A percentile compares a stretch with the other conserved stretches of the same genome.
Evolutionary conservation across 2,797 vertebrate species (phyloP).

Genomic region (Bryconaethiops microstoma): DNA sequence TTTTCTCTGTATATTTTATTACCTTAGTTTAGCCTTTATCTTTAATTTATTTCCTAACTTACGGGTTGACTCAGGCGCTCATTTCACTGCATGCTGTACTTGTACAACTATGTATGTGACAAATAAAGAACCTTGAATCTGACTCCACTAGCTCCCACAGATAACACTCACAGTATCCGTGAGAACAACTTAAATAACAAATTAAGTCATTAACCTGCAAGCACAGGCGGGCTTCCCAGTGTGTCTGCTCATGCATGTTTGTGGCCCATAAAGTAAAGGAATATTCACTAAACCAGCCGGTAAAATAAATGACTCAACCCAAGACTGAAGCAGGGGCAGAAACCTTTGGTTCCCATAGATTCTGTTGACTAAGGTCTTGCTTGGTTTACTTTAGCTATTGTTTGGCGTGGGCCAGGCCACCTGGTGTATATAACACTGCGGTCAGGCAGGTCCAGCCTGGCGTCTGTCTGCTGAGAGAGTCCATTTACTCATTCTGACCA

Average conservation of each 20-base stretch:
- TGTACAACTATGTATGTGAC: too few relatives aligned
- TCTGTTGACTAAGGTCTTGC: constrained; percentile 46
- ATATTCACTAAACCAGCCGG: background rate
- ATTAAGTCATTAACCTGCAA: background rate
- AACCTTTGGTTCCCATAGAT: background rate
- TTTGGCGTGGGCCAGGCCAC: constrained; percentile 60
- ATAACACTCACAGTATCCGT: background rate
- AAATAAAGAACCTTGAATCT: too few relatives aligned
- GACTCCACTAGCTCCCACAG: background rate
- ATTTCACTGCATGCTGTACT: too few relatives aligned
- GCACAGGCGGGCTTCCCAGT: background rate
- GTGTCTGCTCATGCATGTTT: background rate
- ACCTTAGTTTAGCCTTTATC: too few relatives aligned
- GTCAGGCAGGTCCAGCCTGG: constrained; percentile 56
- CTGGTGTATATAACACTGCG: constrained; percentile 59
- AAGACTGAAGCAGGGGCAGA: background rate
- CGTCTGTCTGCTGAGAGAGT: constrained; percentile 54
- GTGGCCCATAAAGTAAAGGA: background rate
- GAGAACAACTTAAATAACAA: background rate
- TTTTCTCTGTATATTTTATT: too few relatives aligned
- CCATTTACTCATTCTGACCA: constrained; percentile 33
- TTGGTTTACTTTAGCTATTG: constrained; percentile 65
- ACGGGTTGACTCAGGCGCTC: background rate
- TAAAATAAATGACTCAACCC: background rate
- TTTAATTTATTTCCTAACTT: too few relatives aligned